Evolutionary conservation across 2,797 vertebrate species (phyloP).

Genomic region (Alectoris magna): DNA sequence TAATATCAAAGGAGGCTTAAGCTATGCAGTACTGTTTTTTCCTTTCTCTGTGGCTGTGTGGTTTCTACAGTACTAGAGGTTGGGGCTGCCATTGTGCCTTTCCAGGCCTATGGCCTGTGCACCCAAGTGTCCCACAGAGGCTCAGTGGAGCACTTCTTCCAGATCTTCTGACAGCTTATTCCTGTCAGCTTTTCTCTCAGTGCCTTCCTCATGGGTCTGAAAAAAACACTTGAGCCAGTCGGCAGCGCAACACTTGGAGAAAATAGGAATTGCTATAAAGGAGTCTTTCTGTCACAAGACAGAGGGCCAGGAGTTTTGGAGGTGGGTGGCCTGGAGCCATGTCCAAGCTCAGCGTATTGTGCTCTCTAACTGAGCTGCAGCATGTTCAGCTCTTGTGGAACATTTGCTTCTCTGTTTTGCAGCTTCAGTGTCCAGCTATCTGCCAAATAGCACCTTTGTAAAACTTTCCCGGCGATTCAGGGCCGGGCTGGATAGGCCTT

Average conservation of each 20-base stretch:
- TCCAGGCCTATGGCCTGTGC: not conserved
- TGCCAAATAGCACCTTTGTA: not conserved
- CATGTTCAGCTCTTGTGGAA: not conserved
- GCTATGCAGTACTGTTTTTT: not conserved
- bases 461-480: not conserved
- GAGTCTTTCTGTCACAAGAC: not conserved
- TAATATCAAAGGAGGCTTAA: not conserved
- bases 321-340: not conserved
- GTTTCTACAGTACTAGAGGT: not conserved
- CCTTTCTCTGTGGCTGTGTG: not conserved
- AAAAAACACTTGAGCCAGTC: not conserved
- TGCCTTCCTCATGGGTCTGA: not conserved
- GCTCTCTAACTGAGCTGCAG: not conserved
- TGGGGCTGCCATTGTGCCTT: not conserved
- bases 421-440: not conserved
- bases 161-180: not conserved
- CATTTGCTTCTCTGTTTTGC: not conserved
- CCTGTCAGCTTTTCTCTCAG: not conserved
- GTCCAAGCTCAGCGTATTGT: not conserved
- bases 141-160: not conserved
- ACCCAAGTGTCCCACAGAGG: not conserved
- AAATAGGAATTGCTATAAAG: not conserved
- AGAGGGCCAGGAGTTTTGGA: not conserved
- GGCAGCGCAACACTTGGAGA: rapidly evolving
- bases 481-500: no score